Base-by-base conservation (phyloP, 2,113 vertebrate species). In the Bolborhynchus lineola region DNA sequence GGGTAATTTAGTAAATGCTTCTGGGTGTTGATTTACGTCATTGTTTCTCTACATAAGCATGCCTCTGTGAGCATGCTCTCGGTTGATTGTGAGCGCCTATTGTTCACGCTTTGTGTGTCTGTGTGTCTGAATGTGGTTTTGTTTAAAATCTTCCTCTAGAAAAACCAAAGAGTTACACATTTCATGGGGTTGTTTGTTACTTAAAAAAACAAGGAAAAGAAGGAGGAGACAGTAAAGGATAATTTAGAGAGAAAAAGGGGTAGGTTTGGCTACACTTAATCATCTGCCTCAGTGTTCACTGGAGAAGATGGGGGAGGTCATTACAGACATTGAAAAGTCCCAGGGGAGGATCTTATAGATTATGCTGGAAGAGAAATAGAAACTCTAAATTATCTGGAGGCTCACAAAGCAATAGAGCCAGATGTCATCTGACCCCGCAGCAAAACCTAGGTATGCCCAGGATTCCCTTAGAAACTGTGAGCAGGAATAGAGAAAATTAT, bases 1-100 rank as follows among this genome's bases (percentile, higher is more conserved):
- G 96, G 80, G 93, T 96, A 93, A 95, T 93, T 92, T 92, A 96
- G 91, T 96, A 96, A 95, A 96, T 93, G 88, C 91, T 94, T 88
- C 93, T 95, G 96, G 91, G 95, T 96, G 96, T 93, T 97, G 95
- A 93, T 96, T 96, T 95, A 93, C 91, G 74, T 96, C 96, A 97
- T 75, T 82, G 92, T 94, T 47, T 94, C 95, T 87, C 80, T 82
- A 10, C 26, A 85, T 89, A 95, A 93, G 91, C 91, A 50, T 57
- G 86, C 64, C 83, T 92, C 92, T 96, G 91, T 91, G 74, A 94
- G 95, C 28, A 29, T 8, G 92, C 81, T 94, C 80, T 52, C 53
- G 86, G 91, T 92, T 91, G 91, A 85, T 92, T 95, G 88, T 93
- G 93, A 96, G 93, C 37, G 1, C 35, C 88, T 89, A 93, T 95